Evolutionary conservation across 2,113 vertebrate genomes (phyloP).

Genomic region (Anser brachyrhynchus): DNA sequence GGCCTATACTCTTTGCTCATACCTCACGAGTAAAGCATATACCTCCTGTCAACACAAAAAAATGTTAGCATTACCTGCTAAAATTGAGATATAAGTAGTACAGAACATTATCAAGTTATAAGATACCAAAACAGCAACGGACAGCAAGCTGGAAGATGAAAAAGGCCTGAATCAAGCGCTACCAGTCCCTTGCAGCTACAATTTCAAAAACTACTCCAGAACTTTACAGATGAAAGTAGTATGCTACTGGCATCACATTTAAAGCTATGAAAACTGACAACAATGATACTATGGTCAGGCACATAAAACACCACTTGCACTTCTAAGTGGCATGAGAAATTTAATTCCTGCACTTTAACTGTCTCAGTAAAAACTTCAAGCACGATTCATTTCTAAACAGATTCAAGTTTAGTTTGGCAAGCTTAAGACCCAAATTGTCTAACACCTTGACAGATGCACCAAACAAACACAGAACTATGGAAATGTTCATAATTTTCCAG

Average conservation of each 20-base stretch:
- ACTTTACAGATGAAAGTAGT: conserved; percentile 30
- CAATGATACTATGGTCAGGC: conserved; percentile 15
- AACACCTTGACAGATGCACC: conserved; percentile 32
- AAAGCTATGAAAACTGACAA: conserved; percentile 54
- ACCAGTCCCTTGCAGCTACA: conserved; percentile 8
- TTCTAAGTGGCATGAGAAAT: not conserved
- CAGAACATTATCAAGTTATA: conserved; percentile 11
- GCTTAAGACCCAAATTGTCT: conserved; percentile 38
- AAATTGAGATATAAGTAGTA: conserved; percentile 32
- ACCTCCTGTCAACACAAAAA: conserved; percentile 12
- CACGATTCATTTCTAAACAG: conserved; percentile 10
- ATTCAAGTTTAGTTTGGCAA: conserved; percentile 50
- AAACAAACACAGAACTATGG: conserved; percentile 14
- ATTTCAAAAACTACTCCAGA: conserved; percentile 33
- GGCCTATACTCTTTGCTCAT: not conserved
- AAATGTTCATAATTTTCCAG: conserved; percentile 41
- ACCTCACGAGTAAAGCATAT: not conserved
- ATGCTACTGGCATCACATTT: conserved; percentile 29
- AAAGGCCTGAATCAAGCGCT: not conserved
- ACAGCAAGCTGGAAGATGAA: not conserved
- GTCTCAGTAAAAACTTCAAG: conserved; percentile 13
- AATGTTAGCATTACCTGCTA: not conserved
- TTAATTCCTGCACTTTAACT: conserved; percentile 8
- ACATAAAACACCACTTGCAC: not conserved
- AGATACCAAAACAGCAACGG: conserved; percentile 32